Percentiles rank a stretch among this genome's conserved stretches.
Conservation (phyloP, 2,888 invertebrate species). For the Callimorpha dominula region DNA sequence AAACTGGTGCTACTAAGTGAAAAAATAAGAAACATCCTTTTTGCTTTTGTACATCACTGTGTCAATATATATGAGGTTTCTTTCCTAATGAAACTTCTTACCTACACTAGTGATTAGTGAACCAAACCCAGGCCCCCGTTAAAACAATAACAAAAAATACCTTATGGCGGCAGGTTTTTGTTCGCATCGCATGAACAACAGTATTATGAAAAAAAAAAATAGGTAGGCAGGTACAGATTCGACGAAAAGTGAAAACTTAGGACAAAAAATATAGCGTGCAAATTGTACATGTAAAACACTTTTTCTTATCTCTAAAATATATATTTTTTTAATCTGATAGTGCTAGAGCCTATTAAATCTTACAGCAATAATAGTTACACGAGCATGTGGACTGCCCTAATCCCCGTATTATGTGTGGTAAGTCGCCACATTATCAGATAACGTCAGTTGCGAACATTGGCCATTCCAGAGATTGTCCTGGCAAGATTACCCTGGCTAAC, state of each 20-base stretch:
- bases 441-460: slow-evolving; percentile 32
- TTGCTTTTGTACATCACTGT: too few relatives aligned
- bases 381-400: not conserved
- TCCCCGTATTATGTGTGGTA: not conserved
- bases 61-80: not conserved
- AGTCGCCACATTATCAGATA: slow-evolving; percentile 31
- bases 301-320: not conserved
- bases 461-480: too few relatives aligned
- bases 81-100: slow-evolving; percentile 3
- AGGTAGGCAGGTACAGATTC: not conserved
- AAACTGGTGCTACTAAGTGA: slow-evolving; percentile 6
- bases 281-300: not conserved
- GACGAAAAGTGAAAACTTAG: not conserved
- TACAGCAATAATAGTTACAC: not conserved
- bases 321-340: not conserved
- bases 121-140: not conserved
- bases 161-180: too few relatives aligned
- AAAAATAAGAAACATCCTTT: not conserved
- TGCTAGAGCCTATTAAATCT: not conserved
- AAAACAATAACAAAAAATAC: not conserved
- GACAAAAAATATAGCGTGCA: not conserved
- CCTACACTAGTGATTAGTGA: slow-evolving; percentile 15
- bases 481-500: slow-evolving; percentile 10
- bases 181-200: not conserved
- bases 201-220: not conserved